Base-by-base conservation (phyloP, 2,797 vertebrate species). In the Paedocypris micromegethes region DNA sequence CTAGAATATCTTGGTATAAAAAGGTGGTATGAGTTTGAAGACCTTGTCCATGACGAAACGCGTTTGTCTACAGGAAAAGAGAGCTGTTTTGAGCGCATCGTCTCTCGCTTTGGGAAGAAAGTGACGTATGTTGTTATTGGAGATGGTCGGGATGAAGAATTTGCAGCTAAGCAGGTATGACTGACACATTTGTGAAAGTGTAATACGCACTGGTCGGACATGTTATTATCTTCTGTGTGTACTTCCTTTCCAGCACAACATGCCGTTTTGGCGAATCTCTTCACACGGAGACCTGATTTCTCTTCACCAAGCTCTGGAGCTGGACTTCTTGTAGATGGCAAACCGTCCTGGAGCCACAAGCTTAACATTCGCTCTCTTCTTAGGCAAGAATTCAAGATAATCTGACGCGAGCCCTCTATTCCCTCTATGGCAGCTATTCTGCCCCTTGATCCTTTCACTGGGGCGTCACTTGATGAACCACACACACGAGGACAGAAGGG, bases 211-310 rank as follows among this genome's bases (percentile, higher is more conserved):
- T 70, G 3, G 3, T 0, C 41, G n/a, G 5, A 5, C 0, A 38
- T n/a, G 3, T 46, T 51, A 3, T 48, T 6, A 49, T 64, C 45
- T 68, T 9, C 58, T 5, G 8, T 3, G 0, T 49, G 8, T 66
- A 2, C 56, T 3, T 9, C 7, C 4, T 67, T 9, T 71, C 67
- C 72, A 98, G 96, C 96, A 98, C 91, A 98, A 96, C 82, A 98
- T 98, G 94, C 96, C 96, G 0, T 98, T 98, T 86, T 98, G 96
- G 96, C 88, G 94, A 76, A 95, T 98, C 86, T 92, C 94, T 44
- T 90, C 93, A 40, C 96, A 97, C 0, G 93, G 95, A 5, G 96
- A 98, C 84, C 92, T 98, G 0, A 89, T 94, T 79, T 98, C 95
- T 58, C 92, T 98, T 60, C 94, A 98, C 82, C 96, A 98, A 85